Evolutionary conservation across 2,797 vertebrate genomes (phyloP).

Genomic region (Sylvia borin): DNA sequence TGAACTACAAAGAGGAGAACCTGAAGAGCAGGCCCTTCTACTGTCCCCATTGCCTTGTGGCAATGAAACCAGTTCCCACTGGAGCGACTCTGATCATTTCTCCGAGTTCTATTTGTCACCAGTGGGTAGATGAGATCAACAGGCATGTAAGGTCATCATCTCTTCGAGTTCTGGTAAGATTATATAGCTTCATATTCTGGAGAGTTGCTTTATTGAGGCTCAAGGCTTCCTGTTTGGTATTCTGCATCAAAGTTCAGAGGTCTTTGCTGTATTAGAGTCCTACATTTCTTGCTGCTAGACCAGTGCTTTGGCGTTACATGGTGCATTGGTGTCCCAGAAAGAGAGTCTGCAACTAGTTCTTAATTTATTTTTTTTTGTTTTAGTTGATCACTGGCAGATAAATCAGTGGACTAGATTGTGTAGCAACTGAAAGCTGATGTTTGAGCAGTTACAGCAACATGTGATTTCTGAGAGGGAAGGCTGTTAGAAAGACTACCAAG

Average conservation of each 20-base stretch:
- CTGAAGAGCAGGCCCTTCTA: conserved; percentile 91
- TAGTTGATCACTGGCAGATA: neutral
- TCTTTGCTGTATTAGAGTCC: neutral
- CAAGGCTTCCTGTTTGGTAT: fast-evolving
- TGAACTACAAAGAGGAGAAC: conserved; percentile 94
- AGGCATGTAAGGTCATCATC: conserved; percentile 92
- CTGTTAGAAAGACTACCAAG: neutral
- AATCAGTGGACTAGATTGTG: neutral
- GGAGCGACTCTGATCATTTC: conserved; percentile 97
- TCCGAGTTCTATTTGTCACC: conserved; percentile 97
- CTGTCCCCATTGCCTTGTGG: conserved; percentile 98
- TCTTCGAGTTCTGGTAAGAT: conserved; percentile 90
- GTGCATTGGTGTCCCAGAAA: neutral
- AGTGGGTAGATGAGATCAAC: conserved; percentile 98
- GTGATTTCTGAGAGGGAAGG: neutral
- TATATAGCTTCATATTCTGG: neutral
- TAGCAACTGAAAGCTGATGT: neutral
- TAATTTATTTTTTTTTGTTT: neutral
- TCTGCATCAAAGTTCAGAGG: neutral
- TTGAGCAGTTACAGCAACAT: neutral
- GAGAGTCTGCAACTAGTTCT: neutral
- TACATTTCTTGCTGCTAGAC: neutral
- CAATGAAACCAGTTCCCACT: conserved; percentile 94
- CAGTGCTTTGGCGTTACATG: neutral
- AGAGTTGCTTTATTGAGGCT: neutral